phyloP scores from a whole-genome alignment of 2,113 vertebrate species.

The Sitta europaea region DNA sequence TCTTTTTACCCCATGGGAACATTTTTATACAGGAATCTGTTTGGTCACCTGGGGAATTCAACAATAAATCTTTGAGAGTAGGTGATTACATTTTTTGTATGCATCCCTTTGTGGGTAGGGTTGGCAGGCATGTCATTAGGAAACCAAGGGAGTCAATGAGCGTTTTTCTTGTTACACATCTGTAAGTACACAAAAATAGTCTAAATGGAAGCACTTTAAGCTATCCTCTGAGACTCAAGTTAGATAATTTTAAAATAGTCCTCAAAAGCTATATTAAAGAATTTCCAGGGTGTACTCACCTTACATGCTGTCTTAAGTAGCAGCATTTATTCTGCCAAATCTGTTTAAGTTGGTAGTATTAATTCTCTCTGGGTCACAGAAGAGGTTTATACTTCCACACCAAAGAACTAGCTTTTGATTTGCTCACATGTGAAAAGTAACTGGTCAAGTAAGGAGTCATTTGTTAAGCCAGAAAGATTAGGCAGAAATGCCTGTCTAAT shows the following conservation, averaged over 20 bases:
- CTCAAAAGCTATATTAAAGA: background rate
- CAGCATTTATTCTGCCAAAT: background rate
- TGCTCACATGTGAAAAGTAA: background rate
- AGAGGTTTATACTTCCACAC: background rate
- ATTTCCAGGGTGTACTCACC: background rate
- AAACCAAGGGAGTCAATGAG: background rate
- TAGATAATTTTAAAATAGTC: background rate
- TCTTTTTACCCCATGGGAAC: background rate
- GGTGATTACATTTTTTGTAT: background rate
- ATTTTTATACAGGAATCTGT: background rate
- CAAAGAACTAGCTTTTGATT: background rate
- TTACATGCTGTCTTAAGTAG: background rate
- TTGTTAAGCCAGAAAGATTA: background rate
- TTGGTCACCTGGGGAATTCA: background rate
- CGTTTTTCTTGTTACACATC: background rate
- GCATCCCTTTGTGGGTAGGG: background rate
- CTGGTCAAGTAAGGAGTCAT: background rate
- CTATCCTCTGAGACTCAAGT: background rate
- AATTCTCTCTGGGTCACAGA: background rate
- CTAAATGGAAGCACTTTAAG: background rate
- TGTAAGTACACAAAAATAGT: background rate
- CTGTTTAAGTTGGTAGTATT: background rate
- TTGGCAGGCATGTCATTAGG: background rate
- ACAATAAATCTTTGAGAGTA: background rate
- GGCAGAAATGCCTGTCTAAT: background rate